phyloP scores from a whole-genome alignment of 2,888 invertebrate species.

The Hemithea aestivaria region DNA sequence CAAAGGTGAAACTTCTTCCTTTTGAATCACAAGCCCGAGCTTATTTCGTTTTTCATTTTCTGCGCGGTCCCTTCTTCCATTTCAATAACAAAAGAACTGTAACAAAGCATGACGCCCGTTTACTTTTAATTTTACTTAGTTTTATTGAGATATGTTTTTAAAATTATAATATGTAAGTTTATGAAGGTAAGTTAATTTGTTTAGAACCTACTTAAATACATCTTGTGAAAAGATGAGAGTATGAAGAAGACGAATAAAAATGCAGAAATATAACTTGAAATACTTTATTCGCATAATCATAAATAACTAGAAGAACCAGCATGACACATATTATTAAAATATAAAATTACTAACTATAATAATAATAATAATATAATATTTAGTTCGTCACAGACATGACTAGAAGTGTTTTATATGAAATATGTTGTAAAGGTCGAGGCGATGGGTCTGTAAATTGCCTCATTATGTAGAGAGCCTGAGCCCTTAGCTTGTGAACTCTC shows the following conservation, averaged over 20 bases:
- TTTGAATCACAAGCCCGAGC: slow-evolving; percentile 11
- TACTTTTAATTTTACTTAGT: too few species aligned
- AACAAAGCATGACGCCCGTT: too few species aligned
- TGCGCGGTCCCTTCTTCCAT: slow-evolving; percentile 10
- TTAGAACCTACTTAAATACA: too few species aligned
- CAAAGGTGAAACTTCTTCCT: slow-evolving; percentile 23
- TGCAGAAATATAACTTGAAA: slow-evolving; percentile 14
- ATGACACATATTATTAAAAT: slow-evolving; percentile 10
- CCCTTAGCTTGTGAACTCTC: background rate
- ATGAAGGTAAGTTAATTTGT: too few species aligned
- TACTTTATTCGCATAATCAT: slow-evolving; percentile 16
- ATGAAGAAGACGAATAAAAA: too few species aligned
- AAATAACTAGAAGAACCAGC: background rate
- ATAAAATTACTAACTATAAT: slow-evolving; percentile 12
- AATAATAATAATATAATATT: slow-evolving; percentile 9
- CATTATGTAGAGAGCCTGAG: background rate
- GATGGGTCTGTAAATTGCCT: background rate
- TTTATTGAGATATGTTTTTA: too few species aligned
- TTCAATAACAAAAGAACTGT: too few species aligned
- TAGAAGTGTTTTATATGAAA: slow-evolving; percentile 11
- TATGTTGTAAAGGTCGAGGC: background rate
- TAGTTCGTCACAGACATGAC: slow-evolving; percentile 17
- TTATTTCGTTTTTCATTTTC: slow-evolving; percentile 21
- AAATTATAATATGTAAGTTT: too few species aligned
- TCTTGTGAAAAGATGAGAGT: too few species aligned